These are phyloP conservation scores for Choreutis nemorana DNA, from an alignment of 2,888 invertebrate species.

Conservation along the genomic window DNA sequence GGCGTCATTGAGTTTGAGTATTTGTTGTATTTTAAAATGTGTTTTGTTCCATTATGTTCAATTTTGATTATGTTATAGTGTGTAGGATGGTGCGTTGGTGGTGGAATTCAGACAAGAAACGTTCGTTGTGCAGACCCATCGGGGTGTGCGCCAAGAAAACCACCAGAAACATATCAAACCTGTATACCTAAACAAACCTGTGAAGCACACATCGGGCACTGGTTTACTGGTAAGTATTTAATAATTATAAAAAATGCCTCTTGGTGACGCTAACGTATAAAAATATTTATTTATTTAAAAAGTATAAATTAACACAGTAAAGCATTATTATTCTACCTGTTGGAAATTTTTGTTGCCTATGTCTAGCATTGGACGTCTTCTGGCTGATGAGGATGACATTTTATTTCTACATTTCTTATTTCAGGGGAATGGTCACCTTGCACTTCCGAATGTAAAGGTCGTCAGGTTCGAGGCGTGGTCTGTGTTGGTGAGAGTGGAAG, in stretches of 20 bases:
- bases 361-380: no score
- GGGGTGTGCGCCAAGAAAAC: constrained; percentile 62
- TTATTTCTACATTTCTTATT: constrained; percentile 5
- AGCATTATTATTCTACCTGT: no score
- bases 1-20: no score
- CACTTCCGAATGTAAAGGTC: constrained; percentile 60
- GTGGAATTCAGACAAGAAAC: constrained; percentile 75
- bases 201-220: constrained; percentile 73
- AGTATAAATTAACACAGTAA: no score
- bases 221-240: constrained; percentile 75
- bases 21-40: no score
- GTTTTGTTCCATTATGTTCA: neutral
- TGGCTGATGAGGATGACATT: no score
- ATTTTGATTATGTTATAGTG: constrained; percentile 53
- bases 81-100: constrained; percentile 76
- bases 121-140: constrained; percentile 75
- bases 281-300: no score
- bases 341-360: no score
- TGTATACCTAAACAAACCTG: constrained; percentile 73
- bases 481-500: constrained; percentile 67
- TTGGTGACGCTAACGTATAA: no score
- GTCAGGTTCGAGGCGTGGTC: constrained; percentile 72
- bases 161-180: constrained; percentile 67
- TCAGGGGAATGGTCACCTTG: constrained; percentile 61
- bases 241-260: no score